These are phyloP conservation scores for Poeciliopsis paucimaculata DNA, from an alignment of 2,797 vertebrate genomes.

Conservation along the genomic window DNA sequence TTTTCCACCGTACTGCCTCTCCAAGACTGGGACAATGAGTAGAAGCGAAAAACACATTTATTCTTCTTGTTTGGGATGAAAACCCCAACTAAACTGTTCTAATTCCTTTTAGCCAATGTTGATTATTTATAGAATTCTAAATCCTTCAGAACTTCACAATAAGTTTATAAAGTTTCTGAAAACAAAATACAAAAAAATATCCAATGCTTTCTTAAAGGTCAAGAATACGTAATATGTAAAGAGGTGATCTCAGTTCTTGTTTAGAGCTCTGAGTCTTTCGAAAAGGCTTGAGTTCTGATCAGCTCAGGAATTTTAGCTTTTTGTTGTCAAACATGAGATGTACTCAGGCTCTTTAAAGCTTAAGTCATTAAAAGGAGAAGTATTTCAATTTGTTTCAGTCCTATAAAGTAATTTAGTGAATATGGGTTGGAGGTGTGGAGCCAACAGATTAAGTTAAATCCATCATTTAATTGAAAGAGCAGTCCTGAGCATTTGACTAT, in stretches of 20 bases:
- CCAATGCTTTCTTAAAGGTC: neutral
- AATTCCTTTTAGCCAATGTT: too few relatives aligned
- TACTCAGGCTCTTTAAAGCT: neutral
- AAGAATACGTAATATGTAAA: neutral
- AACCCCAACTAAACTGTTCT: neutral
- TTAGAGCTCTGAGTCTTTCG: neutral
- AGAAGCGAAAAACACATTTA: constrained; percentile 8
- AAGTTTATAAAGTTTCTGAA: neutral
- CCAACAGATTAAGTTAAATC: neutral
- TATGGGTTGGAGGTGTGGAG: neutral
- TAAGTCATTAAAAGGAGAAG: neutral
- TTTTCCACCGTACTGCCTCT: constrained; percentile 25
- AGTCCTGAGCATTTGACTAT: neutral
- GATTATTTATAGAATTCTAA: neutral
- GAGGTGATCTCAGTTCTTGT: neutral
- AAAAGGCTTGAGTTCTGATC: neutral
- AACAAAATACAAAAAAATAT: neutral
- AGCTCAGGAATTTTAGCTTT: neutral
- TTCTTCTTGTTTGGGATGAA: neutral
- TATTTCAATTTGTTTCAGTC: neutral
- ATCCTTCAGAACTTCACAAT: neutral
- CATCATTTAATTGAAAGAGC: neutral
- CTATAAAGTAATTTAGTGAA: neutral
- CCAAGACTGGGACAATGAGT: constrained; percentile 29
- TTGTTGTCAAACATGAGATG: neutral